Percentiles rank a stretch among this genome's conserved stretches.
phyloP scores from a whole-genome alignment of 2,888 invertebrate species.

The Synergus itoensis region DNA sequence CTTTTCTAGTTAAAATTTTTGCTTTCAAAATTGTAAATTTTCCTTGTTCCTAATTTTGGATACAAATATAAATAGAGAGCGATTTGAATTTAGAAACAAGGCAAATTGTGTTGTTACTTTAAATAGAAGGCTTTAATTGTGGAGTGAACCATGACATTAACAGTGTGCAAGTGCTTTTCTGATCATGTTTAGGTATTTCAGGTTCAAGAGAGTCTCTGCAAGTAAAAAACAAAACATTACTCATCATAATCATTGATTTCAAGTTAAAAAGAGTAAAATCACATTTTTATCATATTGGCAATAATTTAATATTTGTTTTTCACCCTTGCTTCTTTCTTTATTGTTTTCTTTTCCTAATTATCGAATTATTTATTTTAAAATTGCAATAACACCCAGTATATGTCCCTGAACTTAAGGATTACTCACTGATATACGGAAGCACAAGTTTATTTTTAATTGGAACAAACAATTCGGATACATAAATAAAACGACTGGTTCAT shows the following conservation, averaged over 20 bases:
- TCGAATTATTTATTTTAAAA: background rate
- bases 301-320: background rate
- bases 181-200: constrained; percentile 51
- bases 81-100: background rate
- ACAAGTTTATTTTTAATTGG: background rate
- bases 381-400: background rate
- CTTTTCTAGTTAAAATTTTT: no score
- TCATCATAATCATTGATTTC: no score
- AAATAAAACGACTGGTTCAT: background rate
- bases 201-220: constrained; percentile 47
- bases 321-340: background rate
- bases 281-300: no score
- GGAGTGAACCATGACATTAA: constrained; percentile 24
- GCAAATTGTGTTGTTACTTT: constrained; percentile 23
- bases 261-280: no score
- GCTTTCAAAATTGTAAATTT: no score
- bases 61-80: background rate
- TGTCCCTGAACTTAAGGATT: background rate
- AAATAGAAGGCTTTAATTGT: constrained; percentile 26
- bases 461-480: background rate
- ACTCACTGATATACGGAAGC: background rate
- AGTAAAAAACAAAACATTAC: background rate
- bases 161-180: constrained; percentile 17
- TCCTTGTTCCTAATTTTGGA: background rate
- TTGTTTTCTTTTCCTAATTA: background rate